phyloP scores from a whole-genome alignment of 2,113 vertebrate species.

The Ptychochromis oligacanthus region DNA sequence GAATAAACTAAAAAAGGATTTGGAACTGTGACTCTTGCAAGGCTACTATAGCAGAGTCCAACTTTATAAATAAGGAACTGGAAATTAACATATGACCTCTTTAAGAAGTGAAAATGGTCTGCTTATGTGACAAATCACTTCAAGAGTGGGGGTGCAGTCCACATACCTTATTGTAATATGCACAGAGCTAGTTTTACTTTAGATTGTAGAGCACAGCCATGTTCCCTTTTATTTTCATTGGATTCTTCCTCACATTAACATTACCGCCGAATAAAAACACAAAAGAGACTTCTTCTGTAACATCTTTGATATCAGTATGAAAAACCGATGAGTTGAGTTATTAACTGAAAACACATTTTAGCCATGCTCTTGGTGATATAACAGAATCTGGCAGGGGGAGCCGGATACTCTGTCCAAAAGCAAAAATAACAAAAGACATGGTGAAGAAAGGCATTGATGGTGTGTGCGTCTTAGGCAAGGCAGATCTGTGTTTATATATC shows the following conservation, averaged over 20 bases:
- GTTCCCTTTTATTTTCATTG: conserved; percentile 25
- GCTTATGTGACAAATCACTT: conserved; percentile 15
- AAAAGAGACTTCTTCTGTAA: conserved; percentile 41
- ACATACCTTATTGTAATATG: conserved; percentile 1
- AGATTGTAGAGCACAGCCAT: background rate
- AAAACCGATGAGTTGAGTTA: conserved; percentile 67
- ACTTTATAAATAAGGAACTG: background rate
- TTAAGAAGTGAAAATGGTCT: conserved; percentile 14
- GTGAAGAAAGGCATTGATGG: conserved; percentile 46
- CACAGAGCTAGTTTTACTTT: background rate
- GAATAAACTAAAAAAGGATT: background rate
- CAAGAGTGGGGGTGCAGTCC: conserved; percentile 5
- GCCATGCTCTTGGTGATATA: conserved; percentile 61
- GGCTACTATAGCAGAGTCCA: background rate
- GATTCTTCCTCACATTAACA: conserved; percentile 21
- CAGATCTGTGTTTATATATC: conserved; percentile 40
- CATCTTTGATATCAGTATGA: conserved; percentile 39
- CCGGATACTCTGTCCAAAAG: conserved; percentile 56
- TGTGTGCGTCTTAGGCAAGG: conserved; percentile 18
- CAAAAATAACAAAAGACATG: conserved; percentile 66
- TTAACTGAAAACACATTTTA: conserved; percentile 79
- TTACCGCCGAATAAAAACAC: conserved; percentile 49
- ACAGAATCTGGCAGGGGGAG: conserved; percentile 67
- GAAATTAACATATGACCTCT: background rate
- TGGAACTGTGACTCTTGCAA: background rate